These are phyloP conservation scores for Montipora foliosa DNA, from an alignment of 64 coral and sea anemone genomes.

Conservation along the genomic window DNA sequence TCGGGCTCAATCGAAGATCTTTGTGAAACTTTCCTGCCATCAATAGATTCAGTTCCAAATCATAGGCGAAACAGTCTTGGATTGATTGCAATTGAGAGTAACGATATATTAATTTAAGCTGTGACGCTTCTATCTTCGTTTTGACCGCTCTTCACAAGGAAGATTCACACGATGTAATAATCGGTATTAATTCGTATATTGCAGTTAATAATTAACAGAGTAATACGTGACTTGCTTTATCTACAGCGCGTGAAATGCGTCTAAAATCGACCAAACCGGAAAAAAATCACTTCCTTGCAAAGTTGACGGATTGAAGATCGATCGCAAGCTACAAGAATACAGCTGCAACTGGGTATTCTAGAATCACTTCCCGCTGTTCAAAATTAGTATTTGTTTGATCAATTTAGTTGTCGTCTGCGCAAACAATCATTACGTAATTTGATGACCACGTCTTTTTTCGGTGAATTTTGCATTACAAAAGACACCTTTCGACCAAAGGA, in stretches of 20 bases:
- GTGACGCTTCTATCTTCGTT: not conserved
- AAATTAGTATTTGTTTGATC: too few relatives aligned
- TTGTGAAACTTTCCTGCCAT: not conserved
- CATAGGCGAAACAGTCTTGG: not conserved
- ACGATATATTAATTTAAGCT: not conserved
- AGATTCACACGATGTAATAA: conserved; percentile 31
- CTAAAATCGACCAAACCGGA: not conserved
- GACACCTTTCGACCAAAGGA: too few relatives aligned
- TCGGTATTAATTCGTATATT: not conserved
- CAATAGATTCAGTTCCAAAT: not conserved
- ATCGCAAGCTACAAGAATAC: not conserved
- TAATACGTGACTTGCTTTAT: not conserved
- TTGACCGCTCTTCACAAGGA: not conserved
- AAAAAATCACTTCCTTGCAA: not conserved
- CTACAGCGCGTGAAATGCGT: not conserved
- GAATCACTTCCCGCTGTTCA: too few relatives aligned
- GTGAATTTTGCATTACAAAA: too few relatives aligned
- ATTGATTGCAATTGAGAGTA: too few relatives aligned
- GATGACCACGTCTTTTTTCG: too few relatives aligned
- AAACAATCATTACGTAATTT: too few relatives aligned
- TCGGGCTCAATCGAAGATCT: not conserved
- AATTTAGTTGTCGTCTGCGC: too few relatives aligned
- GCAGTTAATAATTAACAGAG: conserved; percentile 38
- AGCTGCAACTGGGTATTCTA: too few relatives aligned
- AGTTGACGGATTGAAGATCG: not conserved